Evolutionary conservation across 2,113 vertebrate species (phyloP).

Genomic region (Peromyscus leucopus): DNA sequence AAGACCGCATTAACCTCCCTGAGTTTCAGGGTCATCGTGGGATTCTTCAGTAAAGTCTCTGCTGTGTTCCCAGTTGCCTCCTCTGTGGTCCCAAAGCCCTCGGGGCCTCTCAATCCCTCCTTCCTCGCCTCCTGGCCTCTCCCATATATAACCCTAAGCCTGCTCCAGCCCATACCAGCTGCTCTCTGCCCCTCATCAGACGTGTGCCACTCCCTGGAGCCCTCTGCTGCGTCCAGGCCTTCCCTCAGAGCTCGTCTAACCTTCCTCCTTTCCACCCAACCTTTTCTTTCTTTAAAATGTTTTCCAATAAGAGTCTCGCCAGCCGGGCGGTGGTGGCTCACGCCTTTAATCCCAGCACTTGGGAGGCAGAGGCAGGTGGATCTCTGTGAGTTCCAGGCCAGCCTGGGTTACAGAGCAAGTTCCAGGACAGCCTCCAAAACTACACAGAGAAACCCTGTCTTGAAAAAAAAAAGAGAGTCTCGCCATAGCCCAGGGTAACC

Average conservation of each 20-base stretch:
- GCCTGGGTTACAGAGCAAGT: no score
- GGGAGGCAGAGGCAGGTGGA: no score
- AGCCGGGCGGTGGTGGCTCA: no score
- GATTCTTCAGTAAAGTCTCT: neutral
- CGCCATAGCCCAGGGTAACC: neutral
- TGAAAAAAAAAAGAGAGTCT: no score
- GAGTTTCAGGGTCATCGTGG: neutral
- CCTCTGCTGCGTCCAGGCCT: neutral
- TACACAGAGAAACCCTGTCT: no score
- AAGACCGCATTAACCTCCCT: neutral
- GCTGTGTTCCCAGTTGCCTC: neutral
- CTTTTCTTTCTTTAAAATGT: neutral
- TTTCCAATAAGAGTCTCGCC: neutral
- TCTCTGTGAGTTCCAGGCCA: no score
- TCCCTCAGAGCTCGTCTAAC: neutral
- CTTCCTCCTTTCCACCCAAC: no score
- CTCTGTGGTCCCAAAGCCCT: neutral
- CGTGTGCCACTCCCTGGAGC: neutral
- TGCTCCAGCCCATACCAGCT: neutral
- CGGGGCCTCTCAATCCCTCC: neutral
- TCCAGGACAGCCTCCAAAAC: no score
- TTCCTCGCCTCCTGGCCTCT: neutral
- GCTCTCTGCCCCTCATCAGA: neutral
- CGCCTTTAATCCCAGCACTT: no score
- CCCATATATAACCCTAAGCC: neutral